These are phyloP conservation scores for Hemitrygon akajei DNA, from an alignment of 2,797 vertebrate genomes.

Conservation along the genomic window DNA sequence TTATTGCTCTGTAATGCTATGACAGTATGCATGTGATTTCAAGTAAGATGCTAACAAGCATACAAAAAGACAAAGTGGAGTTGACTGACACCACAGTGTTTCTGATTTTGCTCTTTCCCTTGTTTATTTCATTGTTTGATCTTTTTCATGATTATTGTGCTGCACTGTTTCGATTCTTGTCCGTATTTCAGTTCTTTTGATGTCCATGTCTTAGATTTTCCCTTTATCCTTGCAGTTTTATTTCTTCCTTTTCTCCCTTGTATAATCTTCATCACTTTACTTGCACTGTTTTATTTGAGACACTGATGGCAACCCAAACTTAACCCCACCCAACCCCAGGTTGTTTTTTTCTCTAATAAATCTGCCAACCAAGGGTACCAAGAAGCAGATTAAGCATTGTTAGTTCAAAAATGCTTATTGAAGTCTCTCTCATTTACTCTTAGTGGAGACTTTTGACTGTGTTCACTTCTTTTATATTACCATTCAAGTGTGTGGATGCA, in stretches of 20 bases:
- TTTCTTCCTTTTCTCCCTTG: neutral
- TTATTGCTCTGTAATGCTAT: too few relatives aligned
- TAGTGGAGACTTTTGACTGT: neutral
- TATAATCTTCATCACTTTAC: neutral
- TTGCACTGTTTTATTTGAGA: neutral
- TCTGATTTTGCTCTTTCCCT: neutral
- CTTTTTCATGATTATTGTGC: neutral
- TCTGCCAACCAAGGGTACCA: too few relatives aligned
- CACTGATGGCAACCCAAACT: too few relatives aligned
- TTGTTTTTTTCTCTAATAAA: too few relatives aligned
- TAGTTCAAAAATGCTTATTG: too few relatives aligned
- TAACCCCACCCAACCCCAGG: too few relatives aligned
- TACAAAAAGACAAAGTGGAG: neutral
- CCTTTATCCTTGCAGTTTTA: neutral
- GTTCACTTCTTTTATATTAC: neutral
- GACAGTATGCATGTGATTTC: neutral
- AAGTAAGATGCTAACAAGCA: neutral
- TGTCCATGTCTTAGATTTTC: neutral
- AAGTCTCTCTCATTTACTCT: neutral
- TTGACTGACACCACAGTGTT: neutral
- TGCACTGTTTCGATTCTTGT: neutral
- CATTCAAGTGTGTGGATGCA: too few relatives aligned
- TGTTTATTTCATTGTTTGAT: neutral
- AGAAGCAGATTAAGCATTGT: too few relatives aligned
- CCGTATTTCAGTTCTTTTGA: neutral